Evolutionary conservation across 2,113 vertebrate species (phyloP), one percentile per base, ranked within the genome.

Genomic region (Heptranchias perlo): DNA sequence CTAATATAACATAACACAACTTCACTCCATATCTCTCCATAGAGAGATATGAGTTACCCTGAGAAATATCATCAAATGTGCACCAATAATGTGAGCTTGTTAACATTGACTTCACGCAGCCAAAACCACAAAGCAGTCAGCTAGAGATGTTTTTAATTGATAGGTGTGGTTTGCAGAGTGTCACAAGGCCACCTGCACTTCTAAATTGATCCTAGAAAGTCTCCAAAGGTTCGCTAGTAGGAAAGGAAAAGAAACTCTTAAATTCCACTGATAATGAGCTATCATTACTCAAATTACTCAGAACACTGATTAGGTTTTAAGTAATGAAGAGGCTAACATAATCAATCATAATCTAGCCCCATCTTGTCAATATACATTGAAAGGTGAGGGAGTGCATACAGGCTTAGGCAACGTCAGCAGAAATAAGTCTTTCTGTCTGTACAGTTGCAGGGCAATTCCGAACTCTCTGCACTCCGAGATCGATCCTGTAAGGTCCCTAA

Each of bases 251-350:
- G 98, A 98, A 98, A 98, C 97, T 97, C 98, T 99, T 98, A 98
- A 99, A 99, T 98, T 98, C 98, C 98, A 98, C 98, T 98, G 98
- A 99, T 99, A 99, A 99, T 98, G 99, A 99, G 98, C 98, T 98
- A 98, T 99, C 99, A 99, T 99, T 99, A 99, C 99, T 99, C 99
- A 99, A 99, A 99, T 99, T 99, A 99, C 98, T 99, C 98, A 97
- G 97, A 98, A 98, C 98, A 98, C 98, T 99, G 98, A 99, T 99
- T 99, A 98, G 98, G 98, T 99, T 99, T 99, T 99, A 98, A 98
- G 98, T 99, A 99, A 99, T 99, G 98, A 99, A 98, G 98, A 98
- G 99, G 99, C 98, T 98, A 99, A 98, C 98, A 99, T 97, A 97
- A 99, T 99, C 99, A 99, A 99, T 99, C 99, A 99, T 98, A 98